phyloP scores from a whole-genome alignment of 1,140 invertebrate genomes.

The Drosophila elegans region DNA sequence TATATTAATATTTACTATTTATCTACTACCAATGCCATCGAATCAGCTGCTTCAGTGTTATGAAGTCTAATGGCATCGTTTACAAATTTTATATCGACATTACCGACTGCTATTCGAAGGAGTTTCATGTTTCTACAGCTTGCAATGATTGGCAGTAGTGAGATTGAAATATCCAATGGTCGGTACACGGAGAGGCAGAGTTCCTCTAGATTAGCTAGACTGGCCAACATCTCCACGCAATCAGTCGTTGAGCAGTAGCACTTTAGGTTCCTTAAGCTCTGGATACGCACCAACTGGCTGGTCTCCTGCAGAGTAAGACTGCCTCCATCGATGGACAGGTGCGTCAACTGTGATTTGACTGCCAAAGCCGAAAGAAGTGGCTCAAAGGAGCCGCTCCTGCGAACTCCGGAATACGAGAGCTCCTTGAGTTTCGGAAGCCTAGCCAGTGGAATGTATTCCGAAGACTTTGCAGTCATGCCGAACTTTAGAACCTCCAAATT shows the following conservation, averaged over 20 bases:
- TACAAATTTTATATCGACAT: conserved; percentile 24
- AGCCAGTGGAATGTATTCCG: conserved; percentile 36
- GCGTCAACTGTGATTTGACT: conserved; percentile 26
- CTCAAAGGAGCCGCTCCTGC: conserved; percentile 51
- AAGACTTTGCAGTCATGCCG: conserved; percentile 47
- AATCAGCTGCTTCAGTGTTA: not conserved
- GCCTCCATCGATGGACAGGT: conserved; percentile 58
- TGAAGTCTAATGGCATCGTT: conserved; percentile 25
- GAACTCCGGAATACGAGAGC: conserved; percentile 48
- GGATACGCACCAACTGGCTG: conserved; percentile 36
- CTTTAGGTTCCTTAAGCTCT: conserved; percentile 46
- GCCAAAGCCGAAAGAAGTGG: conserved; percentile 41
- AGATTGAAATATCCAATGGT: conserved; percentile 42
- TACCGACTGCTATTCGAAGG: conserved; percentile 39
- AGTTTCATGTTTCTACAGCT: conserved; percentile 44
- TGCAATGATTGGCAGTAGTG: conserved; percentile 38
- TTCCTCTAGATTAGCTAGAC: conserved; percentile 33
- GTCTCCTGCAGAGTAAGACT: conserved; percentile 42
- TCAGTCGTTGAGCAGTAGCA: conserved; percentile 51
- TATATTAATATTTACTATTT: not conserved
- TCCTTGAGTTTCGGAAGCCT: conserved; percentile 38
- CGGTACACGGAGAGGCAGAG: conserved; percentile 59
- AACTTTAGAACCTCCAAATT: conserved; percentile 52
- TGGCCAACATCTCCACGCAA: conserved; percentile 38
- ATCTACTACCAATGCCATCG: not conserved